These are phyloP conservation scores for Marronus borbonicus DNA, from an alignment of 2,888 invertebrate species.

Conservation along the genomic window DNA sequence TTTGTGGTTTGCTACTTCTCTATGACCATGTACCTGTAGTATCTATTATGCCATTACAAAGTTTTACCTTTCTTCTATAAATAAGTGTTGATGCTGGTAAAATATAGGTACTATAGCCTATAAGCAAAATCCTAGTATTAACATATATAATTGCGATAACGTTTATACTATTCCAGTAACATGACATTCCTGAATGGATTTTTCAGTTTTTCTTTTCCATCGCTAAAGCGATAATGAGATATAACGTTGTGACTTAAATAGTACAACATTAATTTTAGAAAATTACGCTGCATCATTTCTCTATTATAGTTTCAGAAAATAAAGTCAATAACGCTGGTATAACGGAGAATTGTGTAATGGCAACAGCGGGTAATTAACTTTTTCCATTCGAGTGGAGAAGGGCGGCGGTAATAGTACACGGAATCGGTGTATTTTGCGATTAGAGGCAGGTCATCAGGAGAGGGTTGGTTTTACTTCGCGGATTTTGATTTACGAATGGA, in stretches of 20 bases:
- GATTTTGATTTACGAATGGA: constrained; percentile 71
- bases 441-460: constrained; percentile 52
- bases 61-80: too few species aligned
- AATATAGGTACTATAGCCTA: too few species aligned
- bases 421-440: constrained; percentile 49
- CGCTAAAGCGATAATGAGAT: neutral
- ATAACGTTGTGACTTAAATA: neutral
- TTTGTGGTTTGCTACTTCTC: too few species aligned
- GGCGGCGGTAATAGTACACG: constrained; percentile 39
- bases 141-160: too few species aligned
- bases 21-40: too few species aligned
- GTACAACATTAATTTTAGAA: constrained; percentile 22
- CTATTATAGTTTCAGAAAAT: constrained; percentile 31
- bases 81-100: too few species aligned
- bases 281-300: constrained; percentile 30
- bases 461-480: constrained; percentile 51
- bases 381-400: constrained; percentile 39
- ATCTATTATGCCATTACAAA: too few species aligned
- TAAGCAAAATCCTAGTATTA: too few species aligned
- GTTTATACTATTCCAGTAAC: too few species aligned
- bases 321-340: constrained; percentile 37
- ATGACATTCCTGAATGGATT: too few species aligned
- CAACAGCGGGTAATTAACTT: constrained; percentile 47
- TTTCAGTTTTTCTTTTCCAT: neutral
- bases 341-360: constrained; percentile 45